Evolutionary conservation across 92 coral and sea anemone species (phyloP).

Genomic region (Siderastrea siderea): DNA sequence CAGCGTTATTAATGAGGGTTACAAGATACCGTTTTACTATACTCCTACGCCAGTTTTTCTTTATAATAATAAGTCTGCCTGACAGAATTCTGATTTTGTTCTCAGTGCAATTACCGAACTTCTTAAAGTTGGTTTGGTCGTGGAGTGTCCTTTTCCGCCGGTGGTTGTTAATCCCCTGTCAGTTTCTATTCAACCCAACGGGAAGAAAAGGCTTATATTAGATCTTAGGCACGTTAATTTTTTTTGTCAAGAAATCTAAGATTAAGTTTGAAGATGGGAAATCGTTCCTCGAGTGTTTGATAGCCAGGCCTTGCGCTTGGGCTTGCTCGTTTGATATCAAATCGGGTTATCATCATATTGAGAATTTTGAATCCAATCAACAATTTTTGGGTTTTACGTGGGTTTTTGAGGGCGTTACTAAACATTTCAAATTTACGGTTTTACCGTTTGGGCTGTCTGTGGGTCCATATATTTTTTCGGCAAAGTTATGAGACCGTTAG

Average conservation of each 20-base stretch:
- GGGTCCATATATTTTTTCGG: conserved; percentile 62
- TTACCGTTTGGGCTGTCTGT: conserved; percentile 48
- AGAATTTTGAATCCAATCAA: conserved; percentile 59
- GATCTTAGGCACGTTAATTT: not conserved
- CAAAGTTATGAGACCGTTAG: conserved; percentile 53
- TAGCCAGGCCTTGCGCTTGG: conserved; percentile 31
- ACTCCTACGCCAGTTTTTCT: too few relatives aligned
- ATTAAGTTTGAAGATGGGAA: conserved; percentile 64
- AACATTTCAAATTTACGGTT: conserved; percentile 32
- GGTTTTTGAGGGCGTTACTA: conserved; percentile 32
- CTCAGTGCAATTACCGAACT: too few relatives aligned
- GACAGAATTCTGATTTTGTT: too few relatives aligned
- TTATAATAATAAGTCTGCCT: too few relatives aligned
- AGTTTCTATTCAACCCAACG: too few relatives aligned
- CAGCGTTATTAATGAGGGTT: too few relatives aligned
- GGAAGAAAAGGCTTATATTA: not conserved
- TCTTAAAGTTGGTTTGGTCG: too few relatives aligned
- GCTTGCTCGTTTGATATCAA: conserved; percentile 66
- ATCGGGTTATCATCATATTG: conserved; percentile 61
- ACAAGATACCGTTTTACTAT: too few relatives aligned
- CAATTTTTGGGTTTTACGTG: conserved; percentile 16
- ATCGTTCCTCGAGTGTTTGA: conserved; percentile 25
- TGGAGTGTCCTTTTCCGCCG: too few relatives aligned
- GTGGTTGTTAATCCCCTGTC: too few relatives aligned
- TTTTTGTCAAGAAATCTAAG: not conserved